Percentiles rank a stretch among this genome's conserved stretches.
Conservation (phyloP, 2,888 invertebrate genomes). For the Podabrus alpinus region DNA sequence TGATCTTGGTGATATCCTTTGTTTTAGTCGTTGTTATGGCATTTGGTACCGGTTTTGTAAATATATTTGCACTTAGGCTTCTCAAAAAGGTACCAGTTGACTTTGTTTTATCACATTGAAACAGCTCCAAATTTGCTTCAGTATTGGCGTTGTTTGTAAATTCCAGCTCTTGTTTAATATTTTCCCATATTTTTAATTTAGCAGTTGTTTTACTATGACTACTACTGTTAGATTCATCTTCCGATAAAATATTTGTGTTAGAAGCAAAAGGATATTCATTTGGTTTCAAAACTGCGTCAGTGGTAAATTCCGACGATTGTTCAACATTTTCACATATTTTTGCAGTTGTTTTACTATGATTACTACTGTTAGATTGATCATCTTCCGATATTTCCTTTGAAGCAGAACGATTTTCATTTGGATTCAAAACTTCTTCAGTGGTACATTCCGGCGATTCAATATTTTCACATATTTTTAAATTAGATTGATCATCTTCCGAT, state of each 20-base stretch:
- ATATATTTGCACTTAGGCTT: not conserved
- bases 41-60: not conserved
- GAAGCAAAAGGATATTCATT: too few relatives aligned
- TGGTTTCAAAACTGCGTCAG: too few relatives aligned
- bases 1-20: slow-evolving; percentile 51
- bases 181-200: not conserved
- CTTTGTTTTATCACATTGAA: not conserved
- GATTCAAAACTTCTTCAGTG: too few relatives aligned
- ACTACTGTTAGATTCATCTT: too few relatives aligned
- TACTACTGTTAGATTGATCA: too few relatives aligned
- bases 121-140: too few relatives aligned
- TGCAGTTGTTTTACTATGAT: too few relatives aligned
- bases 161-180: not conserved
- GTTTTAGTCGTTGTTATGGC: slow-evolving; percentile 48
- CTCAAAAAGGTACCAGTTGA: not conserved
- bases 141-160: too few relatives aligned
- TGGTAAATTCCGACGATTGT: too few relatives aligned
- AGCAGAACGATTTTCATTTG: not conserved
- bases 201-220: not conserved
- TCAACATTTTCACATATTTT: too few relatives aligned
- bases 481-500: too few relatives aligned
- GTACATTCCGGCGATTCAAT: not conserved
- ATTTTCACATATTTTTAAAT: not conserved
- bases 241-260: too few relatives aligned
- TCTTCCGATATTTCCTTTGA: not conserved